Evolutionary conservation across 2,797 vertebrate genomes (phyloP), one percentile per base, ranked within the genome.

Genomic region (Lates japonicus): DNA sequence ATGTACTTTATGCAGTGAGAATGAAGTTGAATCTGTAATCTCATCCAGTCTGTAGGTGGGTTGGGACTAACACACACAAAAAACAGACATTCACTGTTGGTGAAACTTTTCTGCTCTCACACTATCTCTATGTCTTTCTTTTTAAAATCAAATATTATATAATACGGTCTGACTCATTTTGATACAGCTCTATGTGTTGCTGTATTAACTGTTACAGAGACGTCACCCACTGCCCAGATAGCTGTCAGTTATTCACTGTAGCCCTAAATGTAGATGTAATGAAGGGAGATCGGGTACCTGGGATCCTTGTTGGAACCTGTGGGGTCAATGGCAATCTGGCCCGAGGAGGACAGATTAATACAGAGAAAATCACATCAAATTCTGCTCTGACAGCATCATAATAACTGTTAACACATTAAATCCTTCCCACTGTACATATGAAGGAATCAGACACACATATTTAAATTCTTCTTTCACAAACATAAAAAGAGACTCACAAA

Each of bases 231-330:
- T 14, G 97, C 96, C 98, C 97, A 99, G 91, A 99, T 97, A 13
- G 98, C 98, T 33, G 96, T 93, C 83, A 99, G 90, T 86, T 99
- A 99, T 79, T 99, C 98, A 76, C 99, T 99, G 46, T 96, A 96
- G 74, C 98, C 98, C 44, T 94, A 93, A 44, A 98, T 97, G 83
- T 95, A 97, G 90, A 99, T 97, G 92, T 96, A 97, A 92, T 99
- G 98, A 35, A 99, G 95, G 13, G 98, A 99, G 41, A 94, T 89
- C 0, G 97, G 97, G 73, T 94, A 92, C 1, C 78, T 92, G 42
- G 98, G 98, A 78, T 99, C 96, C 7, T 98, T 98, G 17, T 99
- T 99, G 61, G 98, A 99, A 67, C 97, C 98, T 0, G 98, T 99
- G 86, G 99, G 99, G 87, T 99, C 98, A 65, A 99, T 96, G 0